phyloP scores from a whole-genome alignment of 2,888 invertebrate species.

The Tipula confusa region DNA sequence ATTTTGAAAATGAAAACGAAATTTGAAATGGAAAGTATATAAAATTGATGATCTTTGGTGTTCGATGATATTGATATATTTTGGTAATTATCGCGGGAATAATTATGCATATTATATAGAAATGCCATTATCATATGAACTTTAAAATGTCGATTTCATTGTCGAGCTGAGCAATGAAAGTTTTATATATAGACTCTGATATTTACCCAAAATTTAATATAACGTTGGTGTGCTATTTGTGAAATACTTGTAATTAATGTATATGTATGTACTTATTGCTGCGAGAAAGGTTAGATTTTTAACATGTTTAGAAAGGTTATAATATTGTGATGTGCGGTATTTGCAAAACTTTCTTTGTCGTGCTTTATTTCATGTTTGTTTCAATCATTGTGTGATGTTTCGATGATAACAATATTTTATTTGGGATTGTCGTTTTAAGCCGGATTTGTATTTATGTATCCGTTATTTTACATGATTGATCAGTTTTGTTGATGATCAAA shows the following conservation, averaged over 20 bases:
- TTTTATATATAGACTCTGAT: background rate
- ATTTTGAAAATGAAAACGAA: constrained; percentile 20
- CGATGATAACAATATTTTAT: background rate
- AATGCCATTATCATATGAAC: background rate
- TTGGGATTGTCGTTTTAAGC: background rate
- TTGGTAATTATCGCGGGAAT: background rate
- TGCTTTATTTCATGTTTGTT: background rate
- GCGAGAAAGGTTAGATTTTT: background rate
- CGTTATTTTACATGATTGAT: background rate
- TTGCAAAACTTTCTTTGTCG: constrained; percentile 13
- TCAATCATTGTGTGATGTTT: background rate
- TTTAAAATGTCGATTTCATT: background rate
- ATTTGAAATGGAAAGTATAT: background rate
- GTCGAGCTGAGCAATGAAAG: background rate
- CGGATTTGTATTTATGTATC: background rate
- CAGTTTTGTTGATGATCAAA: too few species aligned
- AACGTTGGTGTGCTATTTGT: background rate
- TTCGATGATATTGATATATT: background rate
- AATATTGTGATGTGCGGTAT: background rate
- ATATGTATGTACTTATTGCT: too few species aligned
- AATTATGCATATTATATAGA: background rate
- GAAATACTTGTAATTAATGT: background rate
- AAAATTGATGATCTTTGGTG: background rate
- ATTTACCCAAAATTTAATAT: background rate
- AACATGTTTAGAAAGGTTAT: constrained; percentile 25